Evolutionary conservation across 2,888 invertebrate species (phyloP), one percentile per base, ranked within the genome.

Genomic region (Nymphalis c-album): DNA sequence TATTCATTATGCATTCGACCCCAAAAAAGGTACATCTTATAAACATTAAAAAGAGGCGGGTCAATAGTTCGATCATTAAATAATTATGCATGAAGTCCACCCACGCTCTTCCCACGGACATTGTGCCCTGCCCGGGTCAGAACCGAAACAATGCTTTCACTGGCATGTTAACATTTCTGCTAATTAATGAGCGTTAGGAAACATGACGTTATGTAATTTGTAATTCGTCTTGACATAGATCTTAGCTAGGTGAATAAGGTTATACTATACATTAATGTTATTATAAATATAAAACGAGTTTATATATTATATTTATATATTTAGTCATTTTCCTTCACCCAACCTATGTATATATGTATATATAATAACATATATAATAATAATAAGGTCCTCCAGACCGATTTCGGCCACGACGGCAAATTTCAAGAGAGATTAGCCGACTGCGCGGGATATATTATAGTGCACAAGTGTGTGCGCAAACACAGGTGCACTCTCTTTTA

Each of bases 141-240:
- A 76, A 67, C 74, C 73, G 71, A 83, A 81, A 87, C 87, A 88
- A 88, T 85, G 86, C 88, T 89, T 89, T 90, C 88, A 86, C 88
- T 82, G 78, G 77, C 76, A 64, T 67, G 75, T 77, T 77, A 83
- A 82, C 81, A 80, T 82, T 82, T 81, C 77, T 75, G 81, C 80
- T 88, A 88, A 88, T 88, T 88, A 87, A 87, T 84, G 80, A 80
- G 75, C 60, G 70, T 80, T 64, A 60, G 53, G 69, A 63, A 66
- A 72, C 60, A 65, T 13, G 48, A 8, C 48, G 66, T 70, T 70
- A 67, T 60, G 47, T 64, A 69, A 70, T 64, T 58, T 67, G 61
- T 62, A 63, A 64, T 60, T 55, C 61, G 48, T 58, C 60, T 55
- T 64, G 53, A 59, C 59, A 18, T 35, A 10, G 2, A 55, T 53